Base-by-base conservation (phyloP, 1,140 invertebrate species). In the Neodiprion fabricii region DNA sequence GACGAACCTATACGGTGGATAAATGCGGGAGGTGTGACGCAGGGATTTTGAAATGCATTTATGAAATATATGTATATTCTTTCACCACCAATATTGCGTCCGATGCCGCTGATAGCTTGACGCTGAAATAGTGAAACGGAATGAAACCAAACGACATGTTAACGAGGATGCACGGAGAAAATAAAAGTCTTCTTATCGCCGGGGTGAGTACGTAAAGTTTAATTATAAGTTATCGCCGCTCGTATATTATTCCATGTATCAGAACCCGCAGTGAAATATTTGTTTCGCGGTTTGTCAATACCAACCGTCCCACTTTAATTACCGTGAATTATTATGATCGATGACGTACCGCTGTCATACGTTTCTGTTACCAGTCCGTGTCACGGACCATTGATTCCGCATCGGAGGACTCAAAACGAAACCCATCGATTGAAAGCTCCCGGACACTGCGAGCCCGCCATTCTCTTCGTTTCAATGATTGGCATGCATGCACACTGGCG, bases 231-330 rank as follows among this genome's bases (percentile, higher is more conserved):
- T 61, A 61, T 9, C 9, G 53, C 53, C 53, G 4, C 53, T 61
- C 53, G 53, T 61, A 61, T 61, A 61, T 61, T 61, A 61, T 61
- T 61, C 53, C 5, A 14, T 40, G n/a, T 61, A 61, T 61, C 53
- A 9, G 53, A 61, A 17, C 53, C 28, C 28, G 28, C 9, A 61
- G 53, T 61, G 53, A 61, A 17, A 61, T 61, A 61, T 61, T 61
- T 17, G 53, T 61, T 61, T 61, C 53, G n/a, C n/a, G 53, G 53
- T 61, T 61, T 61, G 53, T 61, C 53, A 61, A 61, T 61, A 61
- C 53, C 53, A 61, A 5, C 53, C 9, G 53, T 9, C 11, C 53
- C 53, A 17, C 53, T 61, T 17, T 61, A 61, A 61, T 61, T 61
- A 11, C 53, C 53, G 53, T 61, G 53, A 61, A 61, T 61, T 9